Evolutionary conservation across 2,113 vertebrate species (phyloP).

Genomic region (Malurus alboscapulatus): DNA sequence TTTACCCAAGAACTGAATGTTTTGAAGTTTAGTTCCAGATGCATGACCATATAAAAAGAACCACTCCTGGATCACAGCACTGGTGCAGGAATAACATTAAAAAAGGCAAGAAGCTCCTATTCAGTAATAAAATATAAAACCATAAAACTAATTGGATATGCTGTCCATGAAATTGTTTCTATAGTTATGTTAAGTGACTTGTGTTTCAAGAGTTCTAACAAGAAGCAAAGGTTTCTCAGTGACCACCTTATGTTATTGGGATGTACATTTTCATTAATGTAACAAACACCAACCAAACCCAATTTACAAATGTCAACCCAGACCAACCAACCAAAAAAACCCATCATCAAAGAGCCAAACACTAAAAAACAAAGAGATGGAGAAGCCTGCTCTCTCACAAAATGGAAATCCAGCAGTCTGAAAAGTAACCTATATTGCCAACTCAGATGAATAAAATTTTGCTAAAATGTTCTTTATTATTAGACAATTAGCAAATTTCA

Average conservation of each 20-base stretch:
- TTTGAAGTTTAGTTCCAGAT: not conserved
- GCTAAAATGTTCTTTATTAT: not conserved
- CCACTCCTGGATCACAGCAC: not conserved
- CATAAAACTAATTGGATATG: not conserved
- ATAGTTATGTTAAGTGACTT: not conserved
- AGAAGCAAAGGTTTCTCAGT: not conserved
- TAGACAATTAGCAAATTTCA: not conserved
- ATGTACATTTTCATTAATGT: not conserved
- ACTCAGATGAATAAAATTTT: not conserved
- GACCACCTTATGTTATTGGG: not conserved
- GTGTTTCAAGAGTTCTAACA: not conserved
- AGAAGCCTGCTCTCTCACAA: not conserved
- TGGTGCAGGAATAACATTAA: not conserved
- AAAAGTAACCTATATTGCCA: not conserved
- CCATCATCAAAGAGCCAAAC: not conserved
- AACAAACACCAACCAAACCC: not conserved
- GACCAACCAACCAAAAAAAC: rapidly evolving
- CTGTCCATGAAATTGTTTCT: not conserved
- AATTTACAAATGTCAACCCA: not conserved
- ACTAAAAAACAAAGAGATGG: not conserved
- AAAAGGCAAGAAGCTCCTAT: not conserved
- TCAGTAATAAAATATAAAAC: not conserved
- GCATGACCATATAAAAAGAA: not conserved
- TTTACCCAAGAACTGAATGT: not conserved
- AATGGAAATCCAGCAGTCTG: not conserved